Evolutionary conservation across 2,888 invertebrate species (phyloP).

Genomic region (Polydesmus complanatus): DNA sequence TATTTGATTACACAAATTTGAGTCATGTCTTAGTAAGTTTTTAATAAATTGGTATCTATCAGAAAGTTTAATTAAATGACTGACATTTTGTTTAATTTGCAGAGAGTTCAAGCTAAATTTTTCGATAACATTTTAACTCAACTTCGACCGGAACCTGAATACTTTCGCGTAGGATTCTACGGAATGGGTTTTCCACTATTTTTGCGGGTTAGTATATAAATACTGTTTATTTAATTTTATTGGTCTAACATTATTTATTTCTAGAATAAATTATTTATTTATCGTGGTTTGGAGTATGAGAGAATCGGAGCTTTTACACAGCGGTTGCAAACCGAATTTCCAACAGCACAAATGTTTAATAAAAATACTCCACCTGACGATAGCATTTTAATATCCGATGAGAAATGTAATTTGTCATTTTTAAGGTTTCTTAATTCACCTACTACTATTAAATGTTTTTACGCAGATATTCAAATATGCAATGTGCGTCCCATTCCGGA

Average conservation of each 20-base stretch:
- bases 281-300: slow-evolving; percentile 89
- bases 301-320: slow-evolving; percentile 86
- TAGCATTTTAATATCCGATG: slow-evolving; percentile 65
- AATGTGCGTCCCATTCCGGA: slow-evolving; percentile 81
- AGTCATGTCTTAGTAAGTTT: slow-evolving; percentile 52
- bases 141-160: slow-evolving; percentile 80
- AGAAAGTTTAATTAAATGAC: background rate
- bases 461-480: slow-evolving; percentile 69
- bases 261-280: slow-evolving; percentile 87
- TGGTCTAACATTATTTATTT: slow-evolving; percentile 23
- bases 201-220: slow-evolving; percentile 52
- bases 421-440: background rate
- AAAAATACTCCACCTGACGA: slow-evolving; percentile 84
- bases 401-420: slow-evolving; percentile 49
- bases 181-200: slow-evolving; percentile 87
- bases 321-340: slow-evolving; percentile 83
- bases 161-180: slow-evolving; percentile 89
- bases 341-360: slow-evolving; percentile 80
- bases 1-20: slow-evolving; percentile 76
- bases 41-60: background rate
- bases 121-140: slow-evolving; percentile 80
- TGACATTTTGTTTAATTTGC: slow-evolving; percentile 9
- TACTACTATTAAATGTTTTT: no score
- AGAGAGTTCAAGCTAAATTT: slow-evolving; percentile 71
- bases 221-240: slow-evolving; percentile 2